phyloP scores from a whole-genome alignment of 2,797 vertebrate genomes.

The Knipowitschia caucasica region DNA sequence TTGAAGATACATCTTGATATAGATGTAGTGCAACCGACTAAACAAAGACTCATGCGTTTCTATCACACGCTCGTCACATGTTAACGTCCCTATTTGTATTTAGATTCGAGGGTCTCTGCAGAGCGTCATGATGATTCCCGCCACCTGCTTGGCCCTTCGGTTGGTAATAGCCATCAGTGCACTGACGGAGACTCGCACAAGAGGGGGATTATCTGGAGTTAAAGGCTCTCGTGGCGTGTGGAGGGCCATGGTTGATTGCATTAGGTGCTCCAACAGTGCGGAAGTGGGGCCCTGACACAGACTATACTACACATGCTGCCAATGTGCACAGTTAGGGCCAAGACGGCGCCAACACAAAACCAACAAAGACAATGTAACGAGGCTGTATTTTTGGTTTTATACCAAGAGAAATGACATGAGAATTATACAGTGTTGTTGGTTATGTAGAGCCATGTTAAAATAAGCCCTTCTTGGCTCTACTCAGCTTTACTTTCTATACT shows the following conservation, averaged over 20 bases:
- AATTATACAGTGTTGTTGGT: too few relatives aligned
- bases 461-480: too few relatives aligned
- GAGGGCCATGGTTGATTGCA: constrained; percentile 48
- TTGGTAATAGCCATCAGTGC: constrained; percentile 62
- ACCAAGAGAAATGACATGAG: too few relatives aligned
- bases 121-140: constrained; percentile 55
- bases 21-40: too few relatives aligned
- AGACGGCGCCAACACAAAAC: background rate
- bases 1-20: too few relatives aligned
- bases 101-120: constrained; percentile 55
- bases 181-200: constrained; percentile 55
- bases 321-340: background rate
- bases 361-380: too few relatives aligned
- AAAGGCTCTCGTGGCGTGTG: constrained; percentile 44
- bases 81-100: background rate
- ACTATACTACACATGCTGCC: too few relatives aligned
- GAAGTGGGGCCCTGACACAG: constrained; percentile 11
- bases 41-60: too few relatives aligned
- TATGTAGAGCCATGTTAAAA: too few relatives aligned
- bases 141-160: constrained; percentile 45
- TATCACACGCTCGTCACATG: background rate
- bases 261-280: constrained; percentile 35
- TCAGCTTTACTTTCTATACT: too few relatives aligned
- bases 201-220: constrained; percentile 57
- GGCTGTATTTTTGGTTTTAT: too few relatives aligned